Conservation (phyloP, 2,797 vertebrate species). For the Australoheros facetus region DNA sequence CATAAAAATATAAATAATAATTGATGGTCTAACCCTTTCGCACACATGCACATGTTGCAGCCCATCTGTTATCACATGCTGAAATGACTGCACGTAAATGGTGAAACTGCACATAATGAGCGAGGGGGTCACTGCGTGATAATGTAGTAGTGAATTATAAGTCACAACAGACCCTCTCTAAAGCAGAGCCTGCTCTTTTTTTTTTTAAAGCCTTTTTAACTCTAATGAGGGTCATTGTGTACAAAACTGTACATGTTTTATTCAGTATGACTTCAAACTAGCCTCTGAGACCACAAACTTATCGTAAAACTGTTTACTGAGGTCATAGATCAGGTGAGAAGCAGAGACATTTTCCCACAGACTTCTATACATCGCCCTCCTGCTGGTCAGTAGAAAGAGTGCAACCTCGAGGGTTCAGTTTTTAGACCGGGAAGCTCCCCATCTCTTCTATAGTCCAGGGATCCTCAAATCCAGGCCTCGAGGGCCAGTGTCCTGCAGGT, state of each 20-base stretch:
- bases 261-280: neutral
- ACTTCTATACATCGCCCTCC: neutral
- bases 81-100: rapidly evolving
- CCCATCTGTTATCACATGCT: neutral
- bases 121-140: too few relatives aligned
- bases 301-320: neutral
- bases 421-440: neutral
- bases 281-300: neutral
- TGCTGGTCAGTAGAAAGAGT: neutral
- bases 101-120: neutral
- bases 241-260: neutral
- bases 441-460: neutral
- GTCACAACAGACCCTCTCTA: neutral
- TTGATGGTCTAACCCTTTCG: neutral
- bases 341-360: neutral
- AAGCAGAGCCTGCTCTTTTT: neutral
- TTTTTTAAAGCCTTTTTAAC: neutral
- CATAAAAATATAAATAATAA: neutral
- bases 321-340: neutral
- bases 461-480: too few relatives aligned
- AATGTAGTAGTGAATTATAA: neutral
- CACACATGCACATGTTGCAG: neutral
- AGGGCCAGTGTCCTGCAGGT: too few relatives aligned
- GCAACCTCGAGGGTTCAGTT: too few relatives aligned
- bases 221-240: neutral